phyloP scores from a whole-genome alignment of 2,888 invertebrate species.

The Conistra vaccinii region DNA sequence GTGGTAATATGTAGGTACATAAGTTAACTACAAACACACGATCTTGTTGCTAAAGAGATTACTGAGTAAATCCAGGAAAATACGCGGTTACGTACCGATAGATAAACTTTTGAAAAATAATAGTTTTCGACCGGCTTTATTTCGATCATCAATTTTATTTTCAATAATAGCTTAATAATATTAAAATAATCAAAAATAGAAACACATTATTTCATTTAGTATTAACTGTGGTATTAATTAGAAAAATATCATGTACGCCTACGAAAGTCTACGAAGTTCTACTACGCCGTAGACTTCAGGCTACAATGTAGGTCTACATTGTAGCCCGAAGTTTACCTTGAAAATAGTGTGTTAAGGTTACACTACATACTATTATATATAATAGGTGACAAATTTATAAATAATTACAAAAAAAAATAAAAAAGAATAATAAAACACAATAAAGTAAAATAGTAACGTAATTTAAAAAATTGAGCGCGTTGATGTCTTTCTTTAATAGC shows the following conservation, averaged over 20 bases:
- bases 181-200: not conserved
- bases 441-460: too few species aligned
- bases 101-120: not conserved
- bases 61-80: slow-evolving; percentile 2
- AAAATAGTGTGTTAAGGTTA: not conserved
- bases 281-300: slow-evolving; percentile 39
- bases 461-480: slow-evolving; percentile 65
- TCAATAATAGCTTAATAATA: too few species aligned
- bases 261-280: slow-evolving; percentile 27
- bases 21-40: slow-evolving; percentile 22
- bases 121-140: not conserved
- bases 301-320: not conserved
- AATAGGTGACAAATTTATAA: too few species aligned
- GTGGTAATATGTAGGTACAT: not conserved
- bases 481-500: slow-evolving; percentile 73
- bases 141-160: not conserved
- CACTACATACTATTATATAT: too few species aligned
- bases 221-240: too few species aligned
- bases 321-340: not conserved
- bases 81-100: not conserved
- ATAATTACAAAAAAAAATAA: not conserved
- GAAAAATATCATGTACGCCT: slow-evolving; percentile 5
- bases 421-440: not conserved
- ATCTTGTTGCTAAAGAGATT: slow-evolving; percentile 21
- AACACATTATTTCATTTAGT: not conserved